Conservation (phyloP, 2,113 vertebrate species). For the Chlorocebus sabaeus region DNA sequence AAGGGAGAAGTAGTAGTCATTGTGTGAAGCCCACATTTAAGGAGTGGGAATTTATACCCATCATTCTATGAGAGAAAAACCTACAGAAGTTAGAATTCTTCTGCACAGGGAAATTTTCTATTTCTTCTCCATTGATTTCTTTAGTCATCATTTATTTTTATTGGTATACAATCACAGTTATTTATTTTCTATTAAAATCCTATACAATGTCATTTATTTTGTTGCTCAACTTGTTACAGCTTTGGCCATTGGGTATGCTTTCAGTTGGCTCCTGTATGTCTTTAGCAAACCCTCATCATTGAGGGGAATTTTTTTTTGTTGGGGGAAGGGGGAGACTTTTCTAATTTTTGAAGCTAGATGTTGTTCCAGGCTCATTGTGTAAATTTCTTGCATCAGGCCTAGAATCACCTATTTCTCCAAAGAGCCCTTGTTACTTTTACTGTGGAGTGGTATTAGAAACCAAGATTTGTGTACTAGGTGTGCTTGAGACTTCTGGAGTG, state of each 20-base stretch:
- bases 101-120: neutral
- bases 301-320: neutral
- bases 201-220: neutral
- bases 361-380: neutral
- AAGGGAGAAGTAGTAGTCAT: neutral
- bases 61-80: neutral
- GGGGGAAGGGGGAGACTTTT: neutral
- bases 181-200: neutral
- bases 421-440: neutral
- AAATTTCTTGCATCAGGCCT: neutral
- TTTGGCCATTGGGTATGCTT: neutral
- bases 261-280: neutral
- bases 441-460: neutral
- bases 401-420: neutral
- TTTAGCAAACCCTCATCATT: neutral
- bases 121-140: neutral
- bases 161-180: neutral
- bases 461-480: neutral
- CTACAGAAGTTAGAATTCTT: neutral
- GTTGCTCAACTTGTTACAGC: neutral
- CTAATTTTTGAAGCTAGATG: neutral
- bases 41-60: neutral
- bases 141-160: neutral
- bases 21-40: neutral
- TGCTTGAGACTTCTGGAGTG: neutral